phyloP scores from a whole-genome alignment of 2,113 vertebrate species.

The Siniperca knerii region DNA sequence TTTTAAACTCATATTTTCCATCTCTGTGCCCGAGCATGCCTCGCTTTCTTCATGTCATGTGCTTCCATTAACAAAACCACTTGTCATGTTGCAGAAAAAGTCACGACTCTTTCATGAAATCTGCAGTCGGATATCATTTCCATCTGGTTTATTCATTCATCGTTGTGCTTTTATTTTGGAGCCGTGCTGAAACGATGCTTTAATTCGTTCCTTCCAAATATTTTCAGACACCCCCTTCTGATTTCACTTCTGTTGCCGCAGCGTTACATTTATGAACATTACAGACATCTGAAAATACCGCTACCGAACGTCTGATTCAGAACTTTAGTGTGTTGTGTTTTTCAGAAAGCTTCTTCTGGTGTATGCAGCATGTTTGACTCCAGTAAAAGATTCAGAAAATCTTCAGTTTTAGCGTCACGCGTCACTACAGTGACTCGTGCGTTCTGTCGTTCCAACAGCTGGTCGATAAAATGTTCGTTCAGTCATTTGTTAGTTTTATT shows the following conservation, averaged over 20 bases:
- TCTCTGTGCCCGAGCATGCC: slow-evolving; percentile 16
- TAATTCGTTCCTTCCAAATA: slow-evolving; percentile 5
- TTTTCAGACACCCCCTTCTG: not conserved
- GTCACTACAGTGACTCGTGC: no score
- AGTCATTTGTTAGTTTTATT: not conserved
- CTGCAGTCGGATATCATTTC: slow-evolving; percentile 25
- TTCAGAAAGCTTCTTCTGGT: no score
- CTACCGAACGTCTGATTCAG: no score
- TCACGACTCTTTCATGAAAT: slow-evolving; percentile 23
- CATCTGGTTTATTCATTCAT: slow-evolving; percentile 28
- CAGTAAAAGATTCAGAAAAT: no score
- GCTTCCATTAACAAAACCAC: slow-evolving; percentile 46
- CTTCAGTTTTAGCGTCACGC: no score
- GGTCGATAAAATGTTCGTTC: not conserved
- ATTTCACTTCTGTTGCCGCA: not conserved
- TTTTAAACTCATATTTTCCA: slow-evolving; percentile 51
- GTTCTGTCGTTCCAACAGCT: no score
- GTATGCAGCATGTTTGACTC: no score
- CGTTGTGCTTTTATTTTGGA: slow-evolving; percentile 1
- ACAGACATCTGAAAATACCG: no score
- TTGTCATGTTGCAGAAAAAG: slow-evolving; percentile 14
- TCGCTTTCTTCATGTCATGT: not conserved
- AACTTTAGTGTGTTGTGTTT: no score
- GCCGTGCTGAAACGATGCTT: not conserved
- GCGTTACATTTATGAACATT: not conserved